Conservation (phyloP, 2,888 invertebrate genomes). For the Physocephala rufipes region DNA sequence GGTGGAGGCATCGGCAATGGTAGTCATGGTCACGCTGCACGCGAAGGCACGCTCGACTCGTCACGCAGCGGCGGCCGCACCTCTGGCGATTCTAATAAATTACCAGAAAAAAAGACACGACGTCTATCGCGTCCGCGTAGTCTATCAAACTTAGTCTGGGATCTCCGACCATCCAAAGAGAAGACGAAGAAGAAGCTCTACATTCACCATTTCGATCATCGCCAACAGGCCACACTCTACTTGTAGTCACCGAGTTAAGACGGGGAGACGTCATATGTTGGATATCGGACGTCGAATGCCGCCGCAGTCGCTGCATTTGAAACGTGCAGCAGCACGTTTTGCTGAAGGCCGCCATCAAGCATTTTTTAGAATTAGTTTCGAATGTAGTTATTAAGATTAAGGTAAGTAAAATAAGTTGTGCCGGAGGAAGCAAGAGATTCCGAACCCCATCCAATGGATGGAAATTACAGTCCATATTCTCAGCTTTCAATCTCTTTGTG, state of each 20-base stretch:
- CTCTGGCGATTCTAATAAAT: slow-evolving; percentile 82
- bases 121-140: slow-evolving; percentile 85
- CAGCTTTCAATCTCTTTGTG: not conserved
- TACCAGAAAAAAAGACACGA: slow-evolving; percentile 84
- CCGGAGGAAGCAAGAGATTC: not conserved
- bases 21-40: slow-evolving; percentile 57
- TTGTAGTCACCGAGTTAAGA: slow-evolving; percentile 54
- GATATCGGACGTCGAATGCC: not conserved
- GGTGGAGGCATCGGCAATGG: slow-evolving; percentile 40
- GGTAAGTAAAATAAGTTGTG: slow-evolving; percentile 14
- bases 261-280: not conserved
- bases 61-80: slow-evolving; percentile 88
- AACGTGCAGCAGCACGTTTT: slow-evolving; percentile 8
- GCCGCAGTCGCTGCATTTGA: slow-evolving; percentile 10
- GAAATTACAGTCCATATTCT: not conserved
- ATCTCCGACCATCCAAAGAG: slow-evolving; percentile 68
- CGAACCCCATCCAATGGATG: not conserved
- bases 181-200: slow-evolving; percentile 67
- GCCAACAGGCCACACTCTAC: slow-evolving; percentile 66
- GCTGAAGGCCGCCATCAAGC: slow-evolving; percentile 32
- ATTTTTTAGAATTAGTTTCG: slow-evolving; percentile 35
- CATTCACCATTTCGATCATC: slow-evolving; percentile 66
- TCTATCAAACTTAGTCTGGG: slow-evolving; percentile 88
- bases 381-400: slow-evolving; percentile 30
- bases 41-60: slow-evolving; percentile 87